Evolutionary conservation across 2,113 vertebrate species (phyloP), one percentile per base, ranked within the genome.

Genomic region (Callipepla squamata): DNA sequence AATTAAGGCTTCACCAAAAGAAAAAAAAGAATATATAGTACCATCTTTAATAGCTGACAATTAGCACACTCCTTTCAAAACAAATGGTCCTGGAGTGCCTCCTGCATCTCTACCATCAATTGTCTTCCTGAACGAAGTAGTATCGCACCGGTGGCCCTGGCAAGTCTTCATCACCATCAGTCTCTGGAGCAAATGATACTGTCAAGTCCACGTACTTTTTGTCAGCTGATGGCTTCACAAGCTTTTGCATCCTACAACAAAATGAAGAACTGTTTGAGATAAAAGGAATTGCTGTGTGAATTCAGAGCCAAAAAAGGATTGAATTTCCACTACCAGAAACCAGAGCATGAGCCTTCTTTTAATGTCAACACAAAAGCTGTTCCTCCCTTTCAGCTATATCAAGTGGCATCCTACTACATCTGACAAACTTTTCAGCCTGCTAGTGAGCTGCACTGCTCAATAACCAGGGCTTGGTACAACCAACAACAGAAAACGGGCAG

Each of bases 121-220:
- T 97, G 65, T 90, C 94, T 84, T 98, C 96, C 55, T 97, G 97
- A 95, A 97, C 97, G 97, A 99, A 99, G 97, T 98, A 98, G 95
- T 99, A 99, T 97, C 99, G 98, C 90, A 99, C 98, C 38, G 99
- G 99, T 6, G 99, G 99, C 53, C 99, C 99, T 7, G 99, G 98
- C 53, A 99, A 98, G 91, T 99, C 99, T 91, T 99, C 99, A 34
- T 99, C 99, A 85, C 98, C 99, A 80, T 99, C 99, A 9, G 94
- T 94, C 95, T 99, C 99, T 20, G 99, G 98, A 62, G 99, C 98
- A 94, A 99, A 99, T 2, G 99, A 99, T 57, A 99, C 98, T 2
- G 99, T 99, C 92, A 99, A 98, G 96, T 99, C 99, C 38, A 99
- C 99, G 2, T 99, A 99, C 80, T 98, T 99, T 90, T 98, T 98